Conservation (phyloP, 1,140 invertebrate species). For the Plectus sambesii region DNA sequence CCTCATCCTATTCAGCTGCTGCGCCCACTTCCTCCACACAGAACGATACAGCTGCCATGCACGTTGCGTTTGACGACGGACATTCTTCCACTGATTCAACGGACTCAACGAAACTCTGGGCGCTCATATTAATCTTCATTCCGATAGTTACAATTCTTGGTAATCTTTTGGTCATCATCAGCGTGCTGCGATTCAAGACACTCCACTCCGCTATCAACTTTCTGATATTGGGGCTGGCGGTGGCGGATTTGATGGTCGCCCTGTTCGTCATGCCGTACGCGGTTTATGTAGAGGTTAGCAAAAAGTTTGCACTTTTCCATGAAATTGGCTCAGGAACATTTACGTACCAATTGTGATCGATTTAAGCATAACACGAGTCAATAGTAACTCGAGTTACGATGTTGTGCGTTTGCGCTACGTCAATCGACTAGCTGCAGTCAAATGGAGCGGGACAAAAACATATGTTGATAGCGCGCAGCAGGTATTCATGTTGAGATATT, state of each 20-base stretch:
- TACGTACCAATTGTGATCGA: not conserved
- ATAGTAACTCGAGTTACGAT: too few species aligned
- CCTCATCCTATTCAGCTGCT: too few species aligned
- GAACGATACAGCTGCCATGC: too few species aligned
- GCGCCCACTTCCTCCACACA: too few species aligned
- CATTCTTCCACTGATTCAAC: too few species aligned
- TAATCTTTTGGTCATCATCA: slow-evolving; percentile 86
- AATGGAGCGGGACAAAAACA: too few species aligned
- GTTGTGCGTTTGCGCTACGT: too few species aligned
- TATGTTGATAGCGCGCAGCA: too few species aligned
- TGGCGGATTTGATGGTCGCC: slow-evolving; percentile 88
- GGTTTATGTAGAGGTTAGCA: slow-evolving; percentile 83
- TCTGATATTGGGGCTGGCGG: slow-evolving; percentile 92
- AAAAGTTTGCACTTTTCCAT: slow-evolving; percentile 4
- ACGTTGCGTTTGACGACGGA: too few species aligned
- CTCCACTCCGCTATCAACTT: slow-evolving; percentile 92
- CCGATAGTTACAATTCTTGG: slow-evolving; percentile 86
- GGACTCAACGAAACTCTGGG: slow-evolving; percentile 1
- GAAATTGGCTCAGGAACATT: slow-evolving; percentile 1
- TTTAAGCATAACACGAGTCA: not conserved
- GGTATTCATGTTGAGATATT: too few species aligned
- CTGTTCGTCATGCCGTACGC: slow-evolving; percentile 95
- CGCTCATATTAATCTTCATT: slow-evolving; percentile 54
- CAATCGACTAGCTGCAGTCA: too few species aligned
- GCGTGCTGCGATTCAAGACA: slow-evolving; percentile 73